A percentile compares a stretch with the other conserved stretches of the same genome.
These are phyloP conservation scores for Hipparchia sbordonii DNA, from an alignment of 2,888 invertebrate genomes.

Conservation along the genomic window DNA sequence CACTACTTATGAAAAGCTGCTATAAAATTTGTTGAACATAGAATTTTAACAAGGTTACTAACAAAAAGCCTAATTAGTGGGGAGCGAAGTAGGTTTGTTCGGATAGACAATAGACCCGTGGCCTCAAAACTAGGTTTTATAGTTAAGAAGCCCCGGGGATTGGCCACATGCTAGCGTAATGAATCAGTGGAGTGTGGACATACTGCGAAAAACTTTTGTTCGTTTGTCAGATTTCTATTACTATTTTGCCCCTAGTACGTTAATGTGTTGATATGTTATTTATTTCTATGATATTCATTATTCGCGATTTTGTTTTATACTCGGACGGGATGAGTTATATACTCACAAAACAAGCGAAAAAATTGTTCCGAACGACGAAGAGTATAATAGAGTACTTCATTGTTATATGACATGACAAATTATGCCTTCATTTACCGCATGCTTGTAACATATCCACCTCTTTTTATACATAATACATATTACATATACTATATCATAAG, in stretches of 20 bases:
- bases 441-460: too few relatives aligned
- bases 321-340: too few relatives aligned
- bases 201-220: constrained; percentile 30
- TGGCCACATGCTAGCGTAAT: constrained; percentile 31
- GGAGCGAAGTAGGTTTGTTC: constrained; percentile 36
- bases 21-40: constrained; percentile 35
- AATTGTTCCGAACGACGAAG: too few relatives aligned
- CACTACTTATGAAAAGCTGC: constrained; percentile 20
- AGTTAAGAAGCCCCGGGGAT: constrained; percentile 37
- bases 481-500: too few relatives aligned
- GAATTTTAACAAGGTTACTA: constrained; percentile 43
- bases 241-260: neutral
- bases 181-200: constrained; percentile 28
- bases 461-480: too few relatives aligned
- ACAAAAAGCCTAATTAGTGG: constrained; percentile 44
- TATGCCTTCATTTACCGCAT: too few relatives aligned
- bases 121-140: constrained; percentile 38
- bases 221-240: constrained; percentile 27
- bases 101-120: constrained; percentile 37
- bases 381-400: too few relatives aligned
- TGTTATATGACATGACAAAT: too few relatives aligned
- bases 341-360: too few relatives aligned
- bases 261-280: too few relatives aligned
- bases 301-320: too few relatives aligned
- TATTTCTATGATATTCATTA: too few relatives aligned